Percentiles rank a stretch among this genome's conserved stretches.
Evolutionary conservation across 2,797 vertebrate genomes (phyloP).

Genomic region (Antennarius maculatus): DNA sequence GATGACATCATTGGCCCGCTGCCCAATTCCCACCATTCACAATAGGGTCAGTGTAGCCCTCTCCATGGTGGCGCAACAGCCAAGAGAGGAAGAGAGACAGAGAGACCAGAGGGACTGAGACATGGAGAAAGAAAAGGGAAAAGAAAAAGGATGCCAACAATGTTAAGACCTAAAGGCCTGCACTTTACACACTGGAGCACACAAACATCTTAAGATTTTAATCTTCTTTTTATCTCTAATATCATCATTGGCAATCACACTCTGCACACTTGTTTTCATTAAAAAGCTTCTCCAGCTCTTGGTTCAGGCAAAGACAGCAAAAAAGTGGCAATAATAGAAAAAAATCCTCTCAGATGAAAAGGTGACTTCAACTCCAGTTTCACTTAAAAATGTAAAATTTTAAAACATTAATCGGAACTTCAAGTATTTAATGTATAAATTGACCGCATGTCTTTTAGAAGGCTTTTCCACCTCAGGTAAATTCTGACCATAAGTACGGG

Average conservation of each 20-base stretch:
- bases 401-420: slow-evolving; percentile 3
- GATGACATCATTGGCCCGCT: slow-evolving; percentile 81
- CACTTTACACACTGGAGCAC: slow-evolving; percentile 30
- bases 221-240: slow-evolving; percentile 62
- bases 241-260: slow-evolving; percentile 48
- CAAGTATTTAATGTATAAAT: slow-evolving; percentile 52
- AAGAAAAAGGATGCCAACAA: slow-evolving; percentile 44
- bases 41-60: slow-evolving; percentile 79
- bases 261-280: slow-evolving; percentile 38
- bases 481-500: slow-evolving; percentile 70
- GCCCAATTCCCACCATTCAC: slow-evolving; percentile 80
- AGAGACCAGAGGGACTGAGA: slow-evolving; percentile 25
- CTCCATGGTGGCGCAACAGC: slow-evolving; percentile 65
- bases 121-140: slow-evolving; percentile 21
- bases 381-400: slow-evolving; percentile 48
- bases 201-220: slow-evolving; percentile 52
- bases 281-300: slow-evolving; percentile 36
- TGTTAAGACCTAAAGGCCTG: slow-evolving; percentile 49
- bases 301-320: slow-evolving; percentile 48
- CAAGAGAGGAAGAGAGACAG: slow-evolving; percentile 57
- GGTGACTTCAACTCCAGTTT: slow-evolving; percentile 29
- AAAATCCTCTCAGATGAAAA: slow-evolving; percentile 43
- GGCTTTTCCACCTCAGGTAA: slow-evolving; percentile 70
- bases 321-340: slow-evolving; percentile 59
- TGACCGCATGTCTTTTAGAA: slow-evolving; percentile 69